Base-by-base conservation (phyloP, 64 coral and sea anemone species). In the Trachythela sp. region DNA sequence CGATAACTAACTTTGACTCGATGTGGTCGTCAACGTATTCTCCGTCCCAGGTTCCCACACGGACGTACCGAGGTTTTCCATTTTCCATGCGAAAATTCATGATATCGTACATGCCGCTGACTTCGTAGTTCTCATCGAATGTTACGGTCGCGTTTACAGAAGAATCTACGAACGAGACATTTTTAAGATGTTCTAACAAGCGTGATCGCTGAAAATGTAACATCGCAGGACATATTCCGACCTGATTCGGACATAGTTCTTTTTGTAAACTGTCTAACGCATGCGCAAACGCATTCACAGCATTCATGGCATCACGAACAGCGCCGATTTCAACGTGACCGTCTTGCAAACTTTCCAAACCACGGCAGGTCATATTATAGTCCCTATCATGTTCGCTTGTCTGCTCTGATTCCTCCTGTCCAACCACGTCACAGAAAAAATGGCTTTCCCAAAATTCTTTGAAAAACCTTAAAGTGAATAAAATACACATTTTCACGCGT, bases 111-210 rank as follows among this genome's bases (percentile, higher is more conserved):
- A 89, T 86, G 24, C 91, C 96, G 49, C 92, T 93, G 0, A 99
- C 96, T 91, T 99, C 96, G 9, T 91, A 87, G 40, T 99, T 99
- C 39, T 90, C 49, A 41, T 99, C 94, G 54, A 99, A 99, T 29
- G 70, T 58, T 10, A 99, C 93, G 22, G 92, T 92, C 29, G 70
- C 54, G 14, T 93, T 93, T 33, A 94, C 89, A 8, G 93, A 90
- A 2, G 91, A 77, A 76, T 99, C 96, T n/a, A 88, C 88, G 87
- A 99, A 99, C 43, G 88, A 89, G 17, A 95, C 96, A 31, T 99
- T 94, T 48, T 93, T 93, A 49, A 99, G 64, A 77, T 89, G 92
- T 48, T 80, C 32, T 22, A 99, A 56, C 38, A 93, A 87, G 5
- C 83, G 9, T 45, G 92, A 75, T 9, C 96, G 88, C 71, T 89